These are phyloP conservation scores for Zaprionus tsacasi DNA, from an alignment of 1,140 invertebrate species.

Conservation along the genomic window DNA sequence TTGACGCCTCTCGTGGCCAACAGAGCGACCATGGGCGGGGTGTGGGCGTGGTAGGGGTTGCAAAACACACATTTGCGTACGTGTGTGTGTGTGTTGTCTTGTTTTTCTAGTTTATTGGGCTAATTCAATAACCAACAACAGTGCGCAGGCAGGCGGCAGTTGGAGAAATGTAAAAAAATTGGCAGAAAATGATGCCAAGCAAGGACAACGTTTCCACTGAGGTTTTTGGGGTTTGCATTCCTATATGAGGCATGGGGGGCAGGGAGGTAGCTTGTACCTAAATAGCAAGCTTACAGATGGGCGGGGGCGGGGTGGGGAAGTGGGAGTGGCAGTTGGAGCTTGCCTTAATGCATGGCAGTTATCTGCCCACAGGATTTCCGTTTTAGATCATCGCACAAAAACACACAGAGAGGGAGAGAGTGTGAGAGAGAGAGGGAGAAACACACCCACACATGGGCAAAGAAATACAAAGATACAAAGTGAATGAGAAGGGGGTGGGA, in stretches of 20 bases:
- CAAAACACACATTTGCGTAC: constrained; percentile 4
- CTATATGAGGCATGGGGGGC: background rate
- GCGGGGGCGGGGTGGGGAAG: too few relatives aligned
- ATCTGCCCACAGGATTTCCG: constrained; percentile 83
- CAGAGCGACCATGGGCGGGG: background rate
- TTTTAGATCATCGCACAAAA: constrained; percentile 77
- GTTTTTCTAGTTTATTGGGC: constrained; percentile 84
- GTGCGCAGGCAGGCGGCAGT: constrained; percentile 37
- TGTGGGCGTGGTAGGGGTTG: background rate
- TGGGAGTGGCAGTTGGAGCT: background rate
- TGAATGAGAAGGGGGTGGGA: background rate
- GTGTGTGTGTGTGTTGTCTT: constrained; percentile 62
- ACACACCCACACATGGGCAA: constrained; percentile 28
- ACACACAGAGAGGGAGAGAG: constrained; percentile 4
- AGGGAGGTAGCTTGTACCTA: constrained; percentile 23
- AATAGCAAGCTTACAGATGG: constrained; percentile 29
- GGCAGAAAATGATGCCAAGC: constrained; percentile 17
- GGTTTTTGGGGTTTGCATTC: constrained; percentile 26
- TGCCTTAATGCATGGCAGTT: constrained; percentile 66
- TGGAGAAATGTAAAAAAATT: constrained; percentile 23
- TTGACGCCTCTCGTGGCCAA: constrained; percentile 41
- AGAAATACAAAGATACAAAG: constrained; percentile 6
- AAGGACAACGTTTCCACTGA: constrained; percentile 45
- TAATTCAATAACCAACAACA: constrained; percentile 84
- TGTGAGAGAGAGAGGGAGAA: too few relatives aligned